Conservation (phyloP, 2,888 invertebrate species). For the Drosophila quinaria region DNA sequence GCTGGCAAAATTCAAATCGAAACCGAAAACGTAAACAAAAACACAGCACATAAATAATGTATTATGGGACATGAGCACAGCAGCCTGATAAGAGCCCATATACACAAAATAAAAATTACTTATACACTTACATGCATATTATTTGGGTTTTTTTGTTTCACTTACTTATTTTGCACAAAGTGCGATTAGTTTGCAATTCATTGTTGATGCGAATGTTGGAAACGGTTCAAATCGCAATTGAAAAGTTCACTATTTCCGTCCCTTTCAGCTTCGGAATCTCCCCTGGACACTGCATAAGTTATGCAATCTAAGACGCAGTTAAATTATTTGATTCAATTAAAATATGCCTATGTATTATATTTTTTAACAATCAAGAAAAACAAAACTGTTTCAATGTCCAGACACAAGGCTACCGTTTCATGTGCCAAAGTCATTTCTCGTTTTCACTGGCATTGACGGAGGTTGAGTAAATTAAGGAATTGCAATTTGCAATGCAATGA, state of each 20-base stretch:
- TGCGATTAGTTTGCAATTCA: conserved; percentile 3
- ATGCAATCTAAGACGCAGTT: conserved; percentile 76
- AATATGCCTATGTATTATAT: conserved; percentile 22
- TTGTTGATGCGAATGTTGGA: conserved; percentile 22
- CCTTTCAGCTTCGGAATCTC: conserved; percentile 12
- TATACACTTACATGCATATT: conserved; percentile 12
- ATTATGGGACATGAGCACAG: conserved; percentile 45
- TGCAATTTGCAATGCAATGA: conserved; percentile 36
- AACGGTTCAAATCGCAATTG: conserved; percentile 55
- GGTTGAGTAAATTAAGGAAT: conserved; percentile 59
- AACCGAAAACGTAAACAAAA: conserved; percentile 72
- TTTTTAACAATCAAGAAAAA: conserved; percentile 16
- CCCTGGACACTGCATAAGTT: conserved; percentile 43
- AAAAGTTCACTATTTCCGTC: conserved; percentile 32
- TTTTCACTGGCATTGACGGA: conserved; percentile 68
- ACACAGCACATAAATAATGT: conserved; percentile 60
- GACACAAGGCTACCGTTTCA: conserved; percentile 59
- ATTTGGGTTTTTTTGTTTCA: conserved; percentile 9
- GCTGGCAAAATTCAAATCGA: conserved; percentile 45
- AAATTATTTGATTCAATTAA: conserved; percentile 58
- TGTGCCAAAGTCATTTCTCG: conserved; percentile 53
- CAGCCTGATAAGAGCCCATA: conserved; percentile 55
- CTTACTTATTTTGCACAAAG: not conserved
- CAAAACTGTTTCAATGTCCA: conserved; percentile 48
- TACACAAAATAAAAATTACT: conserved; percentile 7